A percentile compares a stretch with the other conserved stretches of the same genome.
These are phyloP conservation scores for Drosophila tsacasi DNA, from an alignment of 1,140 invertebrate species.

Conservation along the genomic window DNA sequence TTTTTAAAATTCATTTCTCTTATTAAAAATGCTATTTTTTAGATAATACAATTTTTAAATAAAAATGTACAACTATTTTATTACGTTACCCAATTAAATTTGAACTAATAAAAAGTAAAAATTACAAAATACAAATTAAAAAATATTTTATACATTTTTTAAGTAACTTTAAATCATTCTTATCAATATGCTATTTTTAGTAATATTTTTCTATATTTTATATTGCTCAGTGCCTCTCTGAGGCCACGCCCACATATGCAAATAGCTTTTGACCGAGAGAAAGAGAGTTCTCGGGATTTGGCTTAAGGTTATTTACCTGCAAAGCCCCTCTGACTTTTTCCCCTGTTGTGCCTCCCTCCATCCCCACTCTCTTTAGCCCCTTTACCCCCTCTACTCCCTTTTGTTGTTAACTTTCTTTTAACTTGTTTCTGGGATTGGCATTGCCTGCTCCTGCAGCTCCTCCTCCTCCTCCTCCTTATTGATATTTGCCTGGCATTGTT, in stretches of 20 bases:
- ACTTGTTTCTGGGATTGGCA: constrained; percentile 72
- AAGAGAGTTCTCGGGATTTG: constrained; percentile 39
- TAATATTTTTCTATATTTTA: not conserved
- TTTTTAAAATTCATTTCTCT: no score
- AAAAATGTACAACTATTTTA: no score
- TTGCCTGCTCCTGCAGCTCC: constrained; percentile 12
- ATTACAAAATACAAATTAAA: no score
- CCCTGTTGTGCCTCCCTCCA: not conserved
- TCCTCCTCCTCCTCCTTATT: constrained; percentile 45
- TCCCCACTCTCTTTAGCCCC: no score
- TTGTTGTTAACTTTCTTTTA: constrained; percentile 79
- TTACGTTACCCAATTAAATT: not conserved
- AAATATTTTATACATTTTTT: no score
- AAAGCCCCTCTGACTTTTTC: not conserved
- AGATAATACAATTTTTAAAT: not conserved
- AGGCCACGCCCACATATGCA: constrained; percentile 65
- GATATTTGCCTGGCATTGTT: constrained; percentile 77
- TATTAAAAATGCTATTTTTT: no score
- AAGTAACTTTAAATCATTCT: not conserved
- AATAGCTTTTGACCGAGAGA: constrained; percentile 51
- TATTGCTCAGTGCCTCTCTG: not conserved
- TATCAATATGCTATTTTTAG: not conserved
- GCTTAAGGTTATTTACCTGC: constrained; percentile 70
- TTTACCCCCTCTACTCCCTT: not conserved
- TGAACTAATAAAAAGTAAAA: not conserved